Base-by-base conservation (phyloP, 2,113 vertebrate genomes). In the Malurus melanocephalus region DNA sequence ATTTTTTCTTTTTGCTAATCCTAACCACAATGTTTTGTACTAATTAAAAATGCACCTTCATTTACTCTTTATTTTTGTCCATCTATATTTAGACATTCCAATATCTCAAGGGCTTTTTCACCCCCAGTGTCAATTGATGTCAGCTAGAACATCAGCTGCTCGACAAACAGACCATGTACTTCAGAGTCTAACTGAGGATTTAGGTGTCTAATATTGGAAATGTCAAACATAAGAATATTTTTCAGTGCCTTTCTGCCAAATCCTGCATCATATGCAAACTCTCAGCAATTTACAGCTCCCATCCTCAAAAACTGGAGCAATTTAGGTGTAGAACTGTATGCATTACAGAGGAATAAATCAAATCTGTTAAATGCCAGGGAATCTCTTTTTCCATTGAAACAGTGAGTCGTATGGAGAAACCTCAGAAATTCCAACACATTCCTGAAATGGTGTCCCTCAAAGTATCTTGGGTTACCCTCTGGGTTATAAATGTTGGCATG, bases 111-210 rank as follows among this genome's bases (percentile, higher is more conserved):
- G 0, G 6, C 21, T 78, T 94, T 84, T 90, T 92, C n/a, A 72
- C 27, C 16, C 5, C 0, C 20, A 26, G 6, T 60, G 35, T 85
- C 62, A 81, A 2, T 4, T 78, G 61, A 75, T 81, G 74, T 59
- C 57, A 89, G 26, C 51, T 61, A 42, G 42, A 82, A 73, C 11
- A 84, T 66, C 81, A 91, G 35, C 55, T 79, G 33, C 32, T 85
- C 23, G 9, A 75, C 45, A 64, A 84, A 80, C n/a, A 79, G 55
- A 23, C 46, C 59, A 35, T 76, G n/a, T 51, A 61, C 64, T 91
- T 92, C 66, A 82, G 46, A 69, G 60, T 62, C 53, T 49, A 35
- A 85, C 78, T 76, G 67, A 87, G 51, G 55, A 91, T 87, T 87
- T 89, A 73, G 38, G 15, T 73, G 32, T 78, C 81, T 82, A 55